A percentile compares a stretch with the other conserved stretches of the same genome.
Conservation (phyloP, 2,888 invertebrate species). For the Cryptus armator region DNA sequence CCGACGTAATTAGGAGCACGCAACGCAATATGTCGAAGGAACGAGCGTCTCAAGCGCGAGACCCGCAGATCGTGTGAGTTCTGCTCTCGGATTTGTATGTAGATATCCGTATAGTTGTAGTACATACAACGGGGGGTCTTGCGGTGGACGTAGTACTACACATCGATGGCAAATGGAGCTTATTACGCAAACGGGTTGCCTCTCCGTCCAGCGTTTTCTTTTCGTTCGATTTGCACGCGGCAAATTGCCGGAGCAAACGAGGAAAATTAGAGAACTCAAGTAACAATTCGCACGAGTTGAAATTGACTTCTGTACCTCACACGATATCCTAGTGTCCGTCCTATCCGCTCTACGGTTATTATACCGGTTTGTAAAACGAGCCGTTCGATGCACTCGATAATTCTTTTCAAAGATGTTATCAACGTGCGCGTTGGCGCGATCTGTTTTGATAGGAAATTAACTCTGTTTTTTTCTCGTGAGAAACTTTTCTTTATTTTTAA, state of each 20-base stretch:
- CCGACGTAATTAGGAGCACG: slow-evolving; percentile 6
- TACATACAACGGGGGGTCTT: no score
- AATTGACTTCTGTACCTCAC: slow-evolving; percentile 5
- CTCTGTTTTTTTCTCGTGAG: not conserved
- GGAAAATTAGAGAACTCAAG: slow-evolving; percentile 43
- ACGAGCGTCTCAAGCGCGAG: not conserved
- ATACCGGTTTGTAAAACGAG: not conserved
- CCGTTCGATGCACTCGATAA: not conserved
- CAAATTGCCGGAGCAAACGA: slow-evolving; percentile 31
- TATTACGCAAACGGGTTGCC: not conserved
- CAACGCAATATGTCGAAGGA: not conserved
- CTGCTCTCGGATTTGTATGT: not conserved
- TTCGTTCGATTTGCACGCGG: not conserved
- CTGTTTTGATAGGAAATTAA: not conserved
- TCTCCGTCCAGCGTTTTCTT: not conserved
- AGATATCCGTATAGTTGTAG: not conserved
- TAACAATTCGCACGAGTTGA: slow-evolving; percentile 26
- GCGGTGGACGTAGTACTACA: not conserved
- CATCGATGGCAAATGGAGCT: not conserved
- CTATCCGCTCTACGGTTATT: not conserved
- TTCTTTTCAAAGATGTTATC: not conserved
- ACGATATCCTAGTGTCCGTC: not conserved
- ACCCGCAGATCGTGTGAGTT: not conserved
- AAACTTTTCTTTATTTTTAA: not conserved
- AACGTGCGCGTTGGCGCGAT: not conserved